Conservation (phyloP, 2,888 invertebrate species). For the Thereva nobilitata region DNA sequence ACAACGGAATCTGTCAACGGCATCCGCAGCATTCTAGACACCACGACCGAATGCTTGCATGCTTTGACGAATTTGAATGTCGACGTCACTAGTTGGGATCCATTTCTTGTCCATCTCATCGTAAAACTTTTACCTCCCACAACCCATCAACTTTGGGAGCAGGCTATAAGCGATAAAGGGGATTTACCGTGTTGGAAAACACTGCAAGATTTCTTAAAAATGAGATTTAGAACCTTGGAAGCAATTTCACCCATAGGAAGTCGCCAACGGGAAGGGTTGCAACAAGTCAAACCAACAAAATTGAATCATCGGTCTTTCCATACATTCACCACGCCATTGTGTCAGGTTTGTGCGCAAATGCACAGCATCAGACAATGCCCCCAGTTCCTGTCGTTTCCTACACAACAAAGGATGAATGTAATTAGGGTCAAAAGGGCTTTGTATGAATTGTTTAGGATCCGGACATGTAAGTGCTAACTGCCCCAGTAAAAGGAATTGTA, state of each 20-base stretch:
- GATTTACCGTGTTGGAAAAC: constrained; percentile 1
- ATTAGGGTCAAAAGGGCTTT: too few relatives aligned
- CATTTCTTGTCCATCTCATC: not conserved
- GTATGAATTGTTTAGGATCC: too few relatives aligned
- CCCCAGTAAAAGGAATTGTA: too few relatives aligned
- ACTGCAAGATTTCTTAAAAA: not conserved
- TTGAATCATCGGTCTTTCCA: not conserved
- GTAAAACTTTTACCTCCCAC: not conserved
- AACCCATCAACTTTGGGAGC: constrained; percentile 10
- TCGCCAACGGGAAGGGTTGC: not conserved
- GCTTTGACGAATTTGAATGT: constrained; percentile 3
- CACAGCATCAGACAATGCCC: too few relatives aligned
- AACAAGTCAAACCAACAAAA: not conserved
- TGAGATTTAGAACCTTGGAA: not conserved
- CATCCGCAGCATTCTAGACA: too few relatives aligned
- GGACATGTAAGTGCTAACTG: too few relatives aligned
- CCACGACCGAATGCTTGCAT: too few relatives aligned
- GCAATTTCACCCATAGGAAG: not conserved
- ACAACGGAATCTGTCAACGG: too few relatives aligned
- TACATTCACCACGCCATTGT: too few relatives aligned
- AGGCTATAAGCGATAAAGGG: not conserved
- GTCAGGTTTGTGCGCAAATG: too few relatives aligned
- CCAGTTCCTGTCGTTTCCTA: too few relatives aligned
- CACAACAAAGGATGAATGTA: too few relatives aligned
- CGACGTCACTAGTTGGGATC: not conserved